Evolutionary conservation across 2,797 vertebrate genomes (phyloP).

Genomic region (Poeciliopsis paucimaculata): DNA sequence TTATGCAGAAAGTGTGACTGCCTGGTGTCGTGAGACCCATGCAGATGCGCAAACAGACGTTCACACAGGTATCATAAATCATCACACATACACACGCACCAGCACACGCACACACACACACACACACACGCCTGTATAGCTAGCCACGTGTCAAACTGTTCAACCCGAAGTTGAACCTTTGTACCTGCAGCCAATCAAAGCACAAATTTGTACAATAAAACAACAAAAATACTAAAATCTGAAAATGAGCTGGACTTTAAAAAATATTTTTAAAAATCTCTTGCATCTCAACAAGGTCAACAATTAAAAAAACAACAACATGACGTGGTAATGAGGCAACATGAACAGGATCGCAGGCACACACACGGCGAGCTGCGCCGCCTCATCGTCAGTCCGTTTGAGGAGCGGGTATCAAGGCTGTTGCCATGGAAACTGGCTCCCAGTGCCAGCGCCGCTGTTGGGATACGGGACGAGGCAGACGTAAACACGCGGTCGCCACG

Average conservation of each 20-base stretch:
- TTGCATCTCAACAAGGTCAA: not conserved
- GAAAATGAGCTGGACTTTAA: not conserved
- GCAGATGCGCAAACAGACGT: slow-evolving; percentile 35
- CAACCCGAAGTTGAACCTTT: not conserved
- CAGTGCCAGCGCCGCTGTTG: slow-evolving; percentile 66
- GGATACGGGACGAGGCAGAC: slow-evolving; percentile 62
- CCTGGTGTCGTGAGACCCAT: slow-evolving; percentile 36
- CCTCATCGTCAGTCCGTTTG: slow-evolving; percentile 53
- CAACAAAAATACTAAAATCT: not conserved
- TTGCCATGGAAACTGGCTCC: slow-evolving; percentile 83
- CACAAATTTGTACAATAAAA: not conserved
- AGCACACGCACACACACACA: not conserved
- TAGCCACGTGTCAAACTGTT: not conserved
- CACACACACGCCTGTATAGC: not conserved
- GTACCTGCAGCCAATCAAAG: too few relatives aligned
- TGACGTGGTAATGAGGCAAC: not conserved
- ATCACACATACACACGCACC: not conserved
- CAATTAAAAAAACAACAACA: too few relatives aligned
- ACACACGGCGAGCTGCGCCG: slow-evolving; percentile 16
- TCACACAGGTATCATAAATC: not conserved
- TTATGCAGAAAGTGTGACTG: not conserved
- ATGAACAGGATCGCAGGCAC: slow-evolving; percentile 25
- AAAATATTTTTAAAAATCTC: not conserved
- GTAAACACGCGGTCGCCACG: slow-evolving; percentile 78
- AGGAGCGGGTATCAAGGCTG: slow-evolving; percentile 61